Base-by-base conservation (phyloP, 2,888 invertebrate species). In the Timema podura region DNA sequence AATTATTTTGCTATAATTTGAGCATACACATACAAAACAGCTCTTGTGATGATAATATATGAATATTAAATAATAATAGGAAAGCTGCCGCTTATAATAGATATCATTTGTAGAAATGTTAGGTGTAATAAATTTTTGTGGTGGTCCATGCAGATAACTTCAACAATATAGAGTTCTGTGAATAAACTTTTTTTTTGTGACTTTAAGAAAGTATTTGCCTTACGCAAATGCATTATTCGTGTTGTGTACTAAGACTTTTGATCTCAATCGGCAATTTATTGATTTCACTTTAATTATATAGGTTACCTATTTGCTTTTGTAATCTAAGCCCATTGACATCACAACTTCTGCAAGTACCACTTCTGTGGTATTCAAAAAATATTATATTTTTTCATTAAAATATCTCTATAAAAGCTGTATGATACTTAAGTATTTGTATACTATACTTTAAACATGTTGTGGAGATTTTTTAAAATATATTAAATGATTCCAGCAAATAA, bases 311-410 rank as follows among this genome's bases (percentile, higher is more conserved):
- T 57, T 57, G 15, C n/a, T 5, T 57, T n/a, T 57, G 8, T 9
- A 57, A 30, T 57, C n/a, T 6, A 15, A 6, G 0, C 57, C n/a
- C 57, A 57, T 13, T 13, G 15, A 57, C 57, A 57, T n/a, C 15
- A n/a, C 57, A 10, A 57, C 5, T 57, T 9, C 13, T 8, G 15
- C 13, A 57, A 9, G 15, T 57, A 13, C 1, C 57, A 16, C 16
- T 57, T 57, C 57, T 57, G n/a, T 1, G 57, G 57, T 57, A 57
- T 9, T 30, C 13, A 57, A 57, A 57, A 57, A 30, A 30, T 57
- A 9, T 57, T 57, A n/a, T 57, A 57, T 57, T 57, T 57, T 30
- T 2, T 57, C 2, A 57, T 30, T 16, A 13, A 57, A 16, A 57
- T 13, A 3, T n/a, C 2, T 57, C 57, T 57, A 57, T 57, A 57